phyloP scores from a whole-genome alignment of 2,113 vertebrate species.

The Brienomyrus brachyistius region DNA sequence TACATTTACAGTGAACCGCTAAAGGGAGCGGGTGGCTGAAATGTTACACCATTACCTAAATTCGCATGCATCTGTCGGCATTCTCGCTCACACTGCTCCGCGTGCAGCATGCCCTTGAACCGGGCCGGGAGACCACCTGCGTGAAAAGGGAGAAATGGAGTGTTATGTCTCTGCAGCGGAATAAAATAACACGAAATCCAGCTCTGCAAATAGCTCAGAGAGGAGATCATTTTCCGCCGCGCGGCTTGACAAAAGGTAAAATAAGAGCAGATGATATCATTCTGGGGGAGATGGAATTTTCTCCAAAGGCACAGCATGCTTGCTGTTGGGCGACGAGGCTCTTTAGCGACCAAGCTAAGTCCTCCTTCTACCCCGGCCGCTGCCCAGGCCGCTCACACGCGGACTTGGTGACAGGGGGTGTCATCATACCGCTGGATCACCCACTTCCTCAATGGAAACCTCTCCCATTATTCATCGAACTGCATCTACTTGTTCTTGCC shows the following conservation, averaged over 20 bases:
- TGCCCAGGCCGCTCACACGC: neutral
- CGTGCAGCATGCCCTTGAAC: slow-evolving; percentile 56
- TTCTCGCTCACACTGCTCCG: slow-evolving; percentile 45
- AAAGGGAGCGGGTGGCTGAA: slow-evolving; percentile 55
- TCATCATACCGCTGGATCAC: slow-evolving; percentile 12
- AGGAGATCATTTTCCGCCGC: slow-evolving; percentile 66
- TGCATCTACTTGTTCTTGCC: neutral
- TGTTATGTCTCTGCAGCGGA: slow-evolving; percentile 73
- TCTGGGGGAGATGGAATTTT: slow-evolving; percentile 34
- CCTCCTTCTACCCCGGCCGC: neutral
- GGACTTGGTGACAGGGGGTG: slow-evolving; percentile 16
- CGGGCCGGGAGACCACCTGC: slow-evolving; percentile 63
- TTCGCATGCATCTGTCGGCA: slow-evolving; percentile 62
- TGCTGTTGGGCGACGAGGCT: slow-evolving; percentile 29
- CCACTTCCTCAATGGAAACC: slow-evolving; percentile 14
- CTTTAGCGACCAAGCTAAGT: slow-evolving; percentile 29
- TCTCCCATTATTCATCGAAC: slow-evolving; percentile 8
- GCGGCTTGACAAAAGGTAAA: slow-evolving; percentile 65
- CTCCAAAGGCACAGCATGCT: neutral
- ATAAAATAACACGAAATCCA: slow-evolving; percentile 74
- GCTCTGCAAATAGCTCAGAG: slow-evolving; percentile 71
- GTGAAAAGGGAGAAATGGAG: slow-evolving; percentile 69
- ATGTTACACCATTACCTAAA: slow-evolving; percentile 67
- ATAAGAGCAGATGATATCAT: slow-evolving; percentile 73
- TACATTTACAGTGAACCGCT: slow-evolving; percentile 47